phyloP scores from a whole-genome alignment of 2,888 invertebrate species.

The Odontothrips loti region DNA sequence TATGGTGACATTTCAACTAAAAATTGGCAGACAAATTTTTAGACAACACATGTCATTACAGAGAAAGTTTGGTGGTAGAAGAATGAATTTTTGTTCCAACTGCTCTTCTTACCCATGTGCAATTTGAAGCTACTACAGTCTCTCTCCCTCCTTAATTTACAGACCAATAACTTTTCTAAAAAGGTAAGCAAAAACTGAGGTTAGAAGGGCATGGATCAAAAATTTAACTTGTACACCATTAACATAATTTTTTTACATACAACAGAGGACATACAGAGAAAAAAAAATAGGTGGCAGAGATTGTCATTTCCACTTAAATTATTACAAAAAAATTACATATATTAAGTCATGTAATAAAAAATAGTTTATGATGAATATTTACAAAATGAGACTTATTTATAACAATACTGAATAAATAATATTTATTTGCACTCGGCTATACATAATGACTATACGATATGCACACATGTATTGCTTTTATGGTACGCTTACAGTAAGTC shows the following conservation, averaged over 20 bases:
- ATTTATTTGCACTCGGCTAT: conserved; percentile 24
- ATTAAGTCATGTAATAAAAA: conserved; percentile 17
- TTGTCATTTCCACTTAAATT: background rate
- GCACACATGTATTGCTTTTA: conserved; percentile 28
- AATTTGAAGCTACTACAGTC: background rate
- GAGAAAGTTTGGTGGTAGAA: background rate
- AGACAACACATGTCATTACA: no score
- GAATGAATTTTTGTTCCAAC: background rate
- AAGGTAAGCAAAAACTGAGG: background rate
- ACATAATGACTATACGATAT: conserved; percentile 21
- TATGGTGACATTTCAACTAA: background rate
- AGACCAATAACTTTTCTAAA: background rate
- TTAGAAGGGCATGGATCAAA: background rate
- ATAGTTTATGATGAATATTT: conserved; percentile 22
- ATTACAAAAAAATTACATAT: conserved; percentile 12
- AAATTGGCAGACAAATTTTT: no score
- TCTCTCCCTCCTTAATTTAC: background rate
- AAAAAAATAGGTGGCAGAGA: background rate
- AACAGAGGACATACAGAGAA: conserved; percentile 4
- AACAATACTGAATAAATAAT: conserved; percentile 27
- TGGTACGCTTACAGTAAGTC: conserved; percentile 18
- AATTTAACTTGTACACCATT: background rate
- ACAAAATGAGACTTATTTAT: conserved; percentile 8
- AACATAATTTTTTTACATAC: background rate
- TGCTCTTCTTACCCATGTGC: background rate